Base-by-base conservation (phyloP, 2,888 invertebrate genomes). In the Drosophila kambysellisi region DNA sequence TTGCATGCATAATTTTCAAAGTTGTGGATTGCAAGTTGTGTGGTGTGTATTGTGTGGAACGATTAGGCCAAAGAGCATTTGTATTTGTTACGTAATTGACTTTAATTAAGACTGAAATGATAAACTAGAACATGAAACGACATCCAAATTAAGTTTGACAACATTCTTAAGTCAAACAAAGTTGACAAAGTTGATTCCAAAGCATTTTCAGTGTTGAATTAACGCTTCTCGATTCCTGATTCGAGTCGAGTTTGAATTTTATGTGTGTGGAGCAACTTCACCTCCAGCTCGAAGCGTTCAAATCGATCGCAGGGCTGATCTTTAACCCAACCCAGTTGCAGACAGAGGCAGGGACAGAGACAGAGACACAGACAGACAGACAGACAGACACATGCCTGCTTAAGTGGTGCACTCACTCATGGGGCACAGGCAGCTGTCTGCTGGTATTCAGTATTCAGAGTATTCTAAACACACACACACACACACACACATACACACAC, bases 311-410 rank as follows among this genome's bases (percentile, higher is more conserved):
- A 12, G 35, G 25, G 35, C 57, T 78, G 77, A 77, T 78, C 77
- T 78, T 61, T 78, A 64, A 78, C 77, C 77, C 66, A 77, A 77
- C 78, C 77, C 77, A 78, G 58, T 78, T 78, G 67, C 64, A 67
- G 25, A 17, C 25, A 15, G 12, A n/a, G 25, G 7, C 25, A 12
- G 15, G 7, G n/a, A 12, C 25, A 29, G 25, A 48, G 25, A 17
- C 25, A 15, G 12, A n/a, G 25, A 15, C 25, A 12, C 15, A 15
- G n/a, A 12, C 25, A 29, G 25, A 48, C 48, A 15, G 20, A n/a
- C n/a, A n/a, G n/a, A n/a, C n/a, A n/a, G n/a, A n/a, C n/a, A n/a
- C 29, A 11, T 17, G 17, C 11, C 17, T 39, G 54, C 39, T 39
- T 74, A 58, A 67, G 72, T 67, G 76, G 12, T 64, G 73, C 69